These are phyloP conservation scores for Anagyrus pseudococci DNA, from an alignment of 2,888 invertebrate genomes.

Conservation along the genomic window DNA sequence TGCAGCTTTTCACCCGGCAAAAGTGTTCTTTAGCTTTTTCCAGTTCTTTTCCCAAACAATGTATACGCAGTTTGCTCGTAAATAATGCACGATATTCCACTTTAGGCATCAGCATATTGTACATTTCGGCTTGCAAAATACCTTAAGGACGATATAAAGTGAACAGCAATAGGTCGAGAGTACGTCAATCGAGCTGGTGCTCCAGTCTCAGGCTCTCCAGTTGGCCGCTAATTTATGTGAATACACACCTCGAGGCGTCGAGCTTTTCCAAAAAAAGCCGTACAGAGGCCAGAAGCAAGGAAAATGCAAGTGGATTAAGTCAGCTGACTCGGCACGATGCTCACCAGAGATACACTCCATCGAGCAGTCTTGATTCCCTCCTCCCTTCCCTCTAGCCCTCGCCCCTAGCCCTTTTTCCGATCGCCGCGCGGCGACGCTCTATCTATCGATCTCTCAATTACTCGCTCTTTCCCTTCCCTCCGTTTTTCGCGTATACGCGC, in stretches of 20 bases:
- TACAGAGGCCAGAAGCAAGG: constrained; percentile 31
- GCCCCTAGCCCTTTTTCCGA: constrained; percentile 2
- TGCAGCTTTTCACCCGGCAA: too few species aligned
- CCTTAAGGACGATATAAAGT: too few species aligned
- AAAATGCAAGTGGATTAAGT: neutral
- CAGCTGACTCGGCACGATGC: constrained; percentile 40
- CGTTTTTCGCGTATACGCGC: constrained; percentile 7
- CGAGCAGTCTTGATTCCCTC: constrained; percentile 10
- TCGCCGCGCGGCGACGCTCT: neutral
- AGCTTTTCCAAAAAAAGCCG: constrained; percentile 30
- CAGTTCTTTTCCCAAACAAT: too few species aligned
- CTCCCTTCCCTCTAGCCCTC: neutral
- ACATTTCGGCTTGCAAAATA: too few species aligned
- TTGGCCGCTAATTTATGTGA: constrained; percentile 49
- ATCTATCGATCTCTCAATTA: constrained; percentile 40
- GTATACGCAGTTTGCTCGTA: too few species aligned
- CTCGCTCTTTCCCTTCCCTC: constrained; percentile 15
- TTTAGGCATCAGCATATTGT: too few species aligned
- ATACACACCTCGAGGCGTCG: constrained; percentile 35
- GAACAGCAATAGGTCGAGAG: constrained; percentile 41
- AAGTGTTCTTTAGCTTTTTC: too few species aligned
- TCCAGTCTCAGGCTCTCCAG: constrained; percentile 23
- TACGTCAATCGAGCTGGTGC: constrained; percentile 33
- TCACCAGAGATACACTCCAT: constrained; percentile 29
- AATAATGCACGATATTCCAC: too few species aligned